Base-by-base conservation (phyloP, 2,888 invertebrate species). In the Heliconius charithonia region DNA sequence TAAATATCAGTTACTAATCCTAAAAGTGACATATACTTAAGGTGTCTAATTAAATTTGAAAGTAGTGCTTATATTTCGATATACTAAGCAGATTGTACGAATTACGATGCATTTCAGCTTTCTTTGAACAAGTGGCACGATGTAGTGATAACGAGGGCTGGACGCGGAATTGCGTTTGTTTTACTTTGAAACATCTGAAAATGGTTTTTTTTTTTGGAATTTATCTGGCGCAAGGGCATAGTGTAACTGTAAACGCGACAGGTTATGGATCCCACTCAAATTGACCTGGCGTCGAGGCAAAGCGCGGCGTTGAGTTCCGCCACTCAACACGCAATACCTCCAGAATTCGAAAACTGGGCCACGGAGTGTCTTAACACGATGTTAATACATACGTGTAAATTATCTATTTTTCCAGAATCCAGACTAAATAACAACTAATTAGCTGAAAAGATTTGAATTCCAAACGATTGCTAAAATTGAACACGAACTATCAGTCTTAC, bases 91-190 rank as follows among this genome's bases (percentile, higher is more conserved):
- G 74, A 74, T 27, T 45, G 37, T 65, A 27, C 25, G 22, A 51
- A 51, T 51, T 51, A 51, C 51, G 41, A 63, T 27, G 56, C 32
- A 37, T 69, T 77, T 67, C 66, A 71, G 72, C 72, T 77, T 77
- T 77, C 72, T 65, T 77, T 65, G 72, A 71, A 65, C 70, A 76
- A 66, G 77, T 77, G 59, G 77, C 22, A 25, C 77, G 77, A 77
- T 77, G 32, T 29, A 22, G 67, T 66, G 77, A 77, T 73, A 77
- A 56, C 56, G 41, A 25, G 27, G 51, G 22, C 37, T 25, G 72
- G 56, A 72, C 32, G 27, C 66, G 27, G 63, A 71, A 63, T 25
- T 37, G 13, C 37, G 13, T 16, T 32, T 63, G 59, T 41, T 27
- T 74, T 65, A 32, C 16, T 19, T 45, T 67, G 2, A 12, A 69